Evolutionary conservation across 30 jellyfish, hydroid and myxozoan species (phyloP).

Genomic region (Pelagia noctiluca): DNA sequence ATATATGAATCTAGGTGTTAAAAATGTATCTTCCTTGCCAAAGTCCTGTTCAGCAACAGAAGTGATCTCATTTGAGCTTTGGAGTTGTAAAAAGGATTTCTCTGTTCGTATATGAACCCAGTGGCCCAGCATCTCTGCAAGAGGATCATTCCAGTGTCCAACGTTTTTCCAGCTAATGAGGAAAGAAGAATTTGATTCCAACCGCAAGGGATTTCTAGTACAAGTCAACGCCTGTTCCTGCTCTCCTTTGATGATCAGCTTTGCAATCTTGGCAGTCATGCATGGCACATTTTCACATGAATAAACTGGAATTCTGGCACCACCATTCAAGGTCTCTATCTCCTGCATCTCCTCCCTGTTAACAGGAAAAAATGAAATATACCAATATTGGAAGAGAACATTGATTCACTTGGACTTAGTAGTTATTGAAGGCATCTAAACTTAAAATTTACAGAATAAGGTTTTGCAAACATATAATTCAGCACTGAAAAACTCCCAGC

Average conservation of each 20-base stretch:
- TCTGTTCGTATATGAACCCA: constrained; percentile 6
- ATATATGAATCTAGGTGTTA: background rate
- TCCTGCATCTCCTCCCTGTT: too few relatives aligned
- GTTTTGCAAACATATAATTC: too few relatives aligned
- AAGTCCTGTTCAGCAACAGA: background rate
- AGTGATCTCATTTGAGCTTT: background rate
- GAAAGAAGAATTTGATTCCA: background rate
- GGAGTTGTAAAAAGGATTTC: background rate
- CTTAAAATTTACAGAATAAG: too few relatives aligned
- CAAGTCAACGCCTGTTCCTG: background rate
- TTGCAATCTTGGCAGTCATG: constrained; percentile 4
- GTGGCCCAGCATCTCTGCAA: constrained; percentile 5
- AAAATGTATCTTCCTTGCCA: background rate
- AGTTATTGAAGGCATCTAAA: too few relatives aligned
- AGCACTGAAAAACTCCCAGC: too few relatives aligned
- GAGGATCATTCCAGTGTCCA: constrained; percentile 11
- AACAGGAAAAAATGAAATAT: too few relatives aligned
- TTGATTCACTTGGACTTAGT: too few relatives aligned
- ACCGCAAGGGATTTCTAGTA: background rate
- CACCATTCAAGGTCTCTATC: background rate
- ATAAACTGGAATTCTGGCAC: background rate
- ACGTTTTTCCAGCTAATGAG: background rate
- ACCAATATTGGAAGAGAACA: too few relatives aligned
- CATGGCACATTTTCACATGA: background rate
- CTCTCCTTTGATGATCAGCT: background rate